These are phyloP conservation scores for Penaeus chinensis DNA, from an alignment of 1,140 invertebrate species.

Conservation along the genomic window DNA sequence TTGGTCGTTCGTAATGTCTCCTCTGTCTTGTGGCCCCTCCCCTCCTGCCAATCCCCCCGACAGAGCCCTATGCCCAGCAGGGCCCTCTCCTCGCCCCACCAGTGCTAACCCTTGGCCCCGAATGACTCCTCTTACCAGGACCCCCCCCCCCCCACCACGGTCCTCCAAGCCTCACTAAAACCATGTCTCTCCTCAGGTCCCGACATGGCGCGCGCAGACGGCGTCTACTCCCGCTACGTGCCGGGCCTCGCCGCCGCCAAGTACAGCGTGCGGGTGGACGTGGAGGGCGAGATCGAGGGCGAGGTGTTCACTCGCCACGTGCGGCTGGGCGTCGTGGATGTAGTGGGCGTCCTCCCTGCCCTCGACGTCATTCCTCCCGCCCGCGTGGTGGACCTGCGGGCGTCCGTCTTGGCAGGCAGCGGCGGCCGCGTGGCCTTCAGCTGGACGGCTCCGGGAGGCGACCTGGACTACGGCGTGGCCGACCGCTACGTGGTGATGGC, in stretches of 20 bases:
- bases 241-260: slow-evolving; percentile 66
- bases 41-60: too few relatives aligned
- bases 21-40: too few relatives aligned
- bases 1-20: too few relatives aligned
- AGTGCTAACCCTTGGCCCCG: too few relatives aligned
- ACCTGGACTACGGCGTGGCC: slow-evolving; percentile 65
- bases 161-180: background rate
- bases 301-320: slow-evolving; percentile 54
- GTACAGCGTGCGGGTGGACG: slow-evolving; percentile 56
- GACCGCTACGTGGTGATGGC: slow-evolving; percentile 62
- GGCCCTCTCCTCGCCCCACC: too few relatives aligned
- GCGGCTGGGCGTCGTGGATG: slow-evolving; percentile 54
- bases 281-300: slow-evolving; percentile 52
- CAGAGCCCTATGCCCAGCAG: too few relatives aligned
- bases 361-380: slow-evolving; percentile 64
- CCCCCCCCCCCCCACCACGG: background rate
- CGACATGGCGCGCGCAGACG: slow-evolving; percentile 76
- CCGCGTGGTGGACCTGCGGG: slow-evolving; percentile 62
- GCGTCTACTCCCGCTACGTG: slow-evolving; percentile 76
- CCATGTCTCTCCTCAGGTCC: slow-evolving; percentile 70
- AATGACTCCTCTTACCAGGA: too few relatives aligned
- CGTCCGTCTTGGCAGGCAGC: slow-evolving; percentile 50
- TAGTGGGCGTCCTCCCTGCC: slow-evolving; percentile 27
- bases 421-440: slow-evolving; percentile 53
- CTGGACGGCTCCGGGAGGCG: slow-evolving; percentile 67